phyloP scores from a whole-genome alignment of 2,888 invertebrate species.

The Cheilosia urbana region DNA sequence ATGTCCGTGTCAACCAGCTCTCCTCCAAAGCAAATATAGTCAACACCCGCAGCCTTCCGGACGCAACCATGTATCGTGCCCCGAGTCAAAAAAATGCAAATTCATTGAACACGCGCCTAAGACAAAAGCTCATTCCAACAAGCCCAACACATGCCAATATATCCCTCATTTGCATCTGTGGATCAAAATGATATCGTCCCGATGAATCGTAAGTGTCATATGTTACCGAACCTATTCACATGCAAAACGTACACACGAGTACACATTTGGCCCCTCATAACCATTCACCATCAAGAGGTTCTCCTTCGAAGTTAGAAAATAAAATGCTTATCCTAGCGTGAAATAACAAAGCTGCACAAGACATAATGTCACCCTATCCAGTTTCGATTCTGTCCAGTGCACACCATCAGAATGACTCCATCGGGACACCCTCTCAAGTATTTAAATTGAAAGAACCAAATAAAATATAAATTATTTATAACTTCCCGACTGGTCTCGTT shows the following conservation, averaged over 20 bases:
- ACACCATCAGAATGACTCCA: not conserved
- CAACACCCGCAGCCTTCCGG: no score
- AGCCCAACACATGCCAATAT: not conserved
- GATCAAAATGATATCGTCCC: not conserved
- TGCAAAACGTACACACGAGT: not conserved
- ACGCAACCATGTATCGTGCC: no score
- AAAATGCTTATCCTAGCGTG: not conserved
- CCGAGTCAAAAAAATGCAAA: no score
- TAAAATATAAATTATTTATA: conserved; percentile 69
- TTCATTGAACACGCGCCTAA: no score
- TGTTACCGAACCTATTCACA: not conserved
- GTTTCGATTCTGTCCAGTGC: not conserved
- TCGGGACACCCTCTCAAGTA: conserved; percentile 18
- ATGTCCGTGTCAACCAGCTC: no score
- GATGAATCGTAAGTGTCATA: not conserved
- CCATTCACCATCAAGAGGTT: not conserved
- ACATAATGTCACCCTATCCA: not conserved
- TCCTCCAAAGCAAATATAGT: no score
- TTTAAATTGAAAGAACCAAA: conserved; percentile 62
- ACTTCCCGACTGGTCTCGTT: not conserved
- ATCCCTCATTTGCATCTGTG: not conserved
- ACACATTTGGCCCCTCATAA: not conserved
- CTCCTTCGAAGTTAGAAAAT: not conserved
- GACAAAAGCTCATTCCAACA: not conserved
- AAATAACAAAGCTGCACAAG: conserved; percentile 1